phyloP scores from a whole-genome alignment of 35 echinoderm and acorn worm species.

The Apostichopus japonicus region DNA sequence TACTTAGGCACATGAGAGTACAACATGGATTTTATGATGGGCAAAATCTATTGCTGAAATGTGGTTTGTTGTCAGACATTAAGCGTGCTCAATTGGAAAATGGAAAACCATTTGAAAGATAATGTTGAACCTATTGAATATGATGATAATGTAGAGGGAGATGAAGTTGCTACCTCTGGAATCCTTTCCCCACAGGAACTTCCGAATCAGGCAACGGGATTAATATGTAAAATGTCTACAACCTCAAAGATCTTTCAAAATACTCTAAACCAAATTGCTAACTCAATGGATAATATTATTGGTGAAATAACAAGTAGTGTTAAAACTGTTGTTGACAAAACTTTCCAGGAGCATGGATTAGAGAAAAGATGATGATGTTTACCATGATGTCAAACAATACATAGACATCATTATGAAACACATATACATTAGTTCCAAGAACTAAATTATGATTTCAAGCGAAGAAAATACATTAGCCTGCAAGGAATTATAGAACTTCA shows the following conservation, averaged over 20 bases:
- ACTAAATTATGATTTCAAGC: slow-evolving; percentile 49
- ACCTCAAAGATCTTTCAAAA: slow-evolving; percentile 21
- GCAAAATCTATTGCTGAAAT: too few relatives aligned
- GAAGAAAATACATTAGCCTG: slow-evolving; percentile 17
- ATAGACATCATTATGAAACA: background rate
- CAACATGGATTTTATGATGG: slow-evolving; percentile 15
- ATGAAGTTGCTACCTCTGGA: background rate
- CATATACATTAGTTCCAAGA: background rate
- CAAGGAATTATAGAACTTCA: slow-evolving; percentile 12
- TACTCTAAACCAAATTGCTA: too few relatives aligned
- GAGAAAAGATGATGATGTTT: slow-evolving; percentile 1
- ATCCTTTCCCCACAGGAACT: slow-evolving; percentile 19
- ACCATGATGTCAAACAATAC: slow-evolving; percentile 21
- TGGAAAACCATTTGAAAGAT: background rate
- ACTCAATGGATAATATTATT: too few relatives aligned
- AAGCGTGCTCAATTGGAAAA: background rate
- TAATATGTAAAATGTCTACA: slow-evolving; percentile 26
- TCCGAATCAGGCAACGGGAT: slow-evolving; percentile 26
- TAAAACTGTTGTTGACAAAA: background rate
- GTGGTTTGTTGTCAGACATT: slow-evolving; percentile 42
- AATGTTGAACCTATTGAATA: slow-evolving; percentile 14
- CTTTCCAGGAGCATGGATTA: slow-evolving; percentile 24
- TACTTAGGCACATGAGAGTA: slow-evolving; percentile 45
- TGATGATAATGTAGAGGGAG: too few relatives aligned
- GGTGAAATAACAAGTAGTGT: too few relatives aligned